Base-by-base conservation (phyloP, 2,888 invertebrate species). In the Thera britannica region DNA sequence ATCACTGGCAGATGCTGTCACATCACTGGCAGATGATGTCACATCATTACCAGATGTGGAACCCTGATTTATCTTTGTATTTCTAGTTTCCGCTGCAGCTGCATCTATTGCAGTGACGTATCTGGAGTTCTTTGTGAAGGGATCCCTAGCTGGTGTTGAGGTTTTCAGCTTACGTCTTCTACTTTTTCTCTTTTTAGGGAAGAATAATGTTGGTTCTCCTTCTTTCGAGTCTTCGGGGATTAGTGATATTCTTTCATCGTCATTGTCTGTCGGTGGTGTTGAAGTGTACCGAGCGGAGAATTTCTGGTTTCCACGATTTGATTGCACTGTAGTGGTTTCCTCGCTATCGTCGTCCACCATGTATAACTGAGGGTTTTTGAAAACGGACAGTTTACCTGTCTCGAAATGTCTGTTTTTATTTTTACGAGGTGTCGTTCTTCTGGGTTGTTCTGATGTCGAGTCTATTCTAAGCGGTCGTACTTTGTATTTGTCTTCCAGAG, bases 201-300 rank as follows among this genome's bases (percentile, higher is more conserved):
- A 90, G 77, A 90, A 92, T 9, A 90, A 70, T 2, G 90, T 85
- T 0, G 92, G 92, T 72, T 91, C 90, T 54, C 84, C 86, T 72
- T 86, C 86, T 0, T 84, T 80, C 9, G 68, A 70, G 0, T 83
- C 82, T 48, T 81, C 79, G 11, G 92, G 90, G 2, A 90, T 83
- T 65, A 92, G 73, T 0, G 91, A 90, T 80, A 91, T 90, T 58
- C 89, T 83, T 1, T 84, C 85, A 23, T 83, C 82, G 7, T 84
- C 80, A 3, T 73, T 68, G 2, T 71, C 71, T 0, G 70, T 55
- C 8, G 71, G 9, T 34, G 75, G 35, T 62, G 73, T 62, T 6
- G 74, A 68, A 6, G 70, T 67, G 71, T 81, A 78, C 77, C 82
- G 77, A 11, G 85, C 59, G 58, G 87, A 78, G 70, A 81, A 83